Conservation (phyloP, 2,113 vertebrate genomes). For the Lanius ludovicianus region DNA sequence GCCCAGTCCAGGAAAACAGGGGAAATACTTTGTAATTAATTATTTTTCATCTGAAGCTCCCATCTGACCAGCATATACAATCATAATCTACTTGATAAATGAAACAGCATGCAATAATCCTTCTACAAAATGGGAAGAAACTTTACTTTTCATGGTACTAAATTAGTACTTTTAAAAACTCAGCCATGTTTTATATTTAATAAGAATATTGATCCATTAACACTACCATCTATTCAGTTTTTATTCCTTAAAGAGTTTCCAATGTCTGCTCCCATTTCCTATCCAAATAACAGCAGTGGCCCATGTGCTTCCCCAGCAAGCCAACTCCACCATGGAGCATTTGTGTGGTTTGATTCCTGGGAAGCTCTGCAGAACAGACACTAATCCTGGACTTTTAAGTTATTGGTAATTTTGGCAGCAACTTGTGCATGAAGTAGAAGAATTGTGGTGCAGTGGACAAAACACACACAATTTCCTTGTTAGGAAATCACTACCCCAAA, state of each 20-base stretch:
- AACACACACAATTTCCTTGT: background rate
- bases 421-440: background rate
- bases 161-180: background rate
- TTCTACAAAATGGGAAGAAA: background rate
- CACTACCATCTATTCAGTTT: background rate
- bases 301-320: background rate
- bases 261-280: background rate
- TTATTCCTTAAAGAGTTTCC: background rate
- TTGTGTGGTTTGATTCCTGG: background rate
- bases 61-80: background rate
- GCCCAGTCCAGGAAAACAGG: background rate
- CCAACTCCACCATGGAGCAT: background rate
- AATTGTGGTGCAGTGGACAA: background rate
- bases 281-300: background rate
- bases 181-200: background rate
- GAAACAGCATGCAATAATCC: background rate
- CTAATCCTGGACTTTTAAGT: background rate
- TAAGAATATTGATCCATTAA: background rate
- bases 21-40: background rate
- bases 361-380: background rate
- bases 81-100: background rate
- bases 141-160: background rate
- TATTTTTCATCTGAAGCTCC: background rate
- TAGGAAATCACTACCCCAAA: background rate
- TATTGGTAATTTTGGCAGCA: background rate